Percentiles rank a stretch among this genome's conserved stretches.
Conservation (phyloP, 2,888 invertebrate genomes). For the Agrotis ipsilon region DNA sequence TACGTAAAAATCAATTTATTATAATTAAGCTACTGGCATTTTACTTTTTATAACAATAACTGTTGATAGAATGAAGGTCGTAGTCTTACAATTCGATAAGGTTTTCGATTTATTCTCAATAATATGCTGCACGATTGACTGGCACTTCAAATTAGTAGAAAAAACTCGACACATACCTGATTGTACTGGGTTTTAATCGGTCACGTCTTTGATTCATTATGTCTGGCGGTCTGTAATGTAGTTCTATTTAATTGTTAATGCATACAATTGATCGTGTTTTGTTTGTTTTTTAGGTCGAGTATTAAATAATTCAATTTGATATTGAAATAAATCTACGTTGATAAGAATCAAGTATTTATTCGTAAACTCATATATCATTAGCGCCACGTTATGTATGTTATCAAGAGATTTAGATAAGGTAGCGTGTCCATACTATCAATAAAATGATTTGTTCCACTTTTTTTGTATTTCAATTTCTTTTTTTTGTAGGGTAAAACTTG, state of each 20-base stretch:
- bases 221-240: background rate
- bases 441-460: background rate
- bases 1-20: slow-evolving; percentile 6
- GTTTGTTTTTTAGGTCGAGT: background rate
- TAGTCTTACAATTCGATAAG: slow-evolving; percentile 55
- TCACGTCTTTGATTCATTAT: slow-evolving; percentile 36
- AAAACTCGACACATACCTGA: slow-evolving; percentile 42
- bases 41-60: slow-evolving; percentile 37
- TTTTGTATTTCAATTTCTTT: background rate
- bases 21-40: slow-evolving; percentile 17
- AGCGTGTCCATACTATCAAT: slow-evolving; percentile 6
- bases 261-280: background rate
- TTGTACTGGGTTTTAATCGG: slow-evolving; percentile 42
- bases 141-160: slow-evolving; percentile 35
- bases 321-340: slow-evolving; percentile 9
- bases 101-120: slow-evolving; percentile 47
- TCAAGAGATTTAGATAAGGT: slow-evolving; percentile 37
- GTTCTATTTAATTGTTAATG: background rate
- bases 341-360: background rate
- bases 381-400: slow-evolving; percentile 45
- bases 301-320: background rate
- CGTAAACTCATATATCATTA: slow-evolving; percentile 18
- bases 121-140: slow-evolving; percentile 45
- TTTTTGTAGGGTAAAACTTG: no score
- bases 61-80: slow-evolving; percentile 52